These are phyloP conservation scores for Romanogobio albipinnatus DNA, from an alignment of 2,113 vertebrate species.

Conservation along the genomic window DNA sequence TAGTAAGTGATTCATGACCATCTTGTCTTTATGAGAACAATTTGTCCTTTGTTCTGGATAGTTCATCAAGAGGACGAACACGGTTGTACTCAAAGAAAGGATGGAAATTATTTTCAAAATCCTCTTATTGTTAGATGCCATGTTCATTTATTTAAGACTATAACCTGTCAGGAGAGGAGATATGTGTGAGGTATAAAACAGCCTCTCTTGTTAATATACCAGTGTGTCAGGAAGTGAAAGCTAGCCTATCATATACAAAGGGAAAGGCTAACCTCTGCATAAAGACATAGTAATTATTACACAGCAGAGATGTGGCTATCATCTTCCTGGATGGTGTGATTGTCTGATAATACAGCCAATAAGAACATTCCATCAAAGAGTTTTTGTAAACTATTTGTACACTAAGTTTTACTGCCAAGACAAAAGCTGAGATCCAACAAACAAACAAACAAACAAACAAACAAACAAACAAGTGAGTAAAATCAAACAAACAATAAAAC, in stretches of 20 bases:
- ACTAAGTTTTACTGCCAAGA: too few species aligned
- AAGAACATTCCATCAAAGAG: not conserved
- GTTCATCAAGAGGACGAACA: constrained; percentile 48
- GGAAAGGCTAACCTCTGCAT: not conserved
- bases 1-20: constrained; percentile 28
- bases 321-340: not conserved
- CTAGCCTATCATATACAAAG: not conserved
- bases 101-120: not conserved
- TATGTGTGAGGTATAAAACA: not conserved
- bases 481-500: too few species aligned
- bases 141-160: not conserved
- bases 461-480: too few species aligned
- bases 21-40: constrained; percentile 29
- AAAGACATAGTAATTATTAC: not conserved
- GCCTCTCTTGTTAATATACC: not conserved
- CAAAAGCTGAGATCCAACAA: too few species aligned
- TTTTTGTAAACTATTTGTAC: not conserved
- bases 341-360: not conserved
- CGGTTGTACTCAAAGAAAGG: not conserved
- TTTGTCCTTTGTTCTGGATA: not conserved
- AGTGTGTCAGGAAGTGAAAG: not conserved
- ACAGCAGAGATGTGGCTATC: constrained; percentile 14
- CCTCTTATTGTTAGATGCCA: not conserved
- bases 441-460: too few species aligned
- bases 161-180: not conserved